Evolutionary conservation across 2,888 invertebrate genomes (phyloP), one percentile per base, ranked within the genome.

Genomic region (Chromoteleia sp.): DNA sequence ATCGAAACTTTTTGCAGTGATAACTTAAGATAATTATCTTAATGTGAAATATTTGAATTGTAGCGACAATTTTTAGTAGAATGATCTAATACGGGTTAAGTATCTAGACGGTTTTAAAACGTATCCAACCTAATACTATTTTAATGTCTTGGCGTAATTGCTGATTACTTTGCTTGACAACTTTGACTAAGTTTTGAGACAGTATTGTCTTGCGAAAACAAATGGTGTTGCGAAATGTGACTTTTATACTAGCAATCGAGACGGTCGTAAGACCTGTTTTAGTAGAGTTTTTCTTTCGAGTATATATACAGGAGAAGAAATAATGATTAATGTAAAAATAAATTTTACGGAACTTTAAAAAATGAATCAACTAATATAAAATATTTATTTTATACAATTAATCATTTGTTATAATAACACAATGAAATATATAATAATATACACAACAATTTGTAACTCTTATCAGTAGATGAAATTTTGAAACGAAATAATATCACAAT

Each of bases 261-360:
- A 58, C 56, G 56, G 56, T 58, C 56, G 39, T 58, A 58, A 58
- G 56, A 58, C 36, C 12, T 12, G 56, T 21, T 58, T 58, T 58
- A 58, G 39, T 39, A 14, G 15, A 25, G 25, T 36, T 36, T 39
- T 36, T 39, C 19, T 58, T 21, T 39, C 14, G 14, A n/a, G 7
- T 17, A 29, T 39, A 15, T 58, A 39, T 21, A 12, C 1, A 0
- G 7, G 14, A 21, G 14, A 39, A 58, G 56, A 19, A 58, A 21
- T 36, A 56, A n/a, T 36, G 19, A 36, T 36, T 56, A 56, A 36
- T 56, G 36, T 12, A 36, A 19, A 56, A 56, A 19, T 21, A 56
- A 36, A 56, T 15, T 48, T n/a, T 19, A 48, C 10, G n/a, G n/a
- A n/a, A 33, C 5, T 25, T 25, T 25, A 25, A 25, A 25, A 25